Evolutionary conservation across 2,888 invertebrate species (phyloP).

Genomic region (Scaptomyza tumidula): DNA sequence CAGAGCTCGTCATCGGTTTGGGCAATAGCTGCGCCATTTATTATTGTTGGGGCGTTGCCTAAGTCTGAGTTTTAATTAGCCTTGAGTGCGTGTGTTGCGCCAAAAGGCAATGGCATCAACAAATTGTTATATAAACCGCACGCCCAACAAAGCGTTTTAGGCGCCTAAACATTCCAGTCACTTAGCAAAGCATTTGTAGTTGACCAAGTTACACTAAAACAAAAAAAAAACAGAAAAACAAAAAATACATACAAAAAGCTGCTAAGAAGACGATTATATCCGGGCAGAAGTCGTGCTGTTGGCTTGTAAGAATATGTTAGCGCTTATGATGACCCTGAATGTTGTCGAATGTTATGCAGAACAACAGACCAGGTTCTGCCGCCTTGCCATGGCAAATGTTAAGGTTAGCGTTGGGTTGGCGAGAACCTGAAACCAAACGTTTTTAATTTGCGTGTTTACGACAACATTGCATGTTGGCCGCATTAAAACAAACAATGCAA

Average conservation of each 20-base stretch:
- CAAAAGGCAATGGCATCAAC: conserved; percentile 72
- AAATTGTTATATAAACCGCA: conserved; percentile 75
- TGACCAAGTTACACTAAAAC: conserved; percentile 25
- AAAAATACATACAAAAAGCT: conserved; percentile 10
- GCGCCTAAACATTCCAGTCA: conserved; percentile 69
- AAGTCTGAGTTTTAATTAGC: conserved; percentile 72
- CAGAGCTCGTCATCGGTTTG: conserved; percentile 35
- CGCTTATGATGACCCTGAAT: conserved; percentile 54
- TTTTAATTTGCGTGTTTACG: conserved; percentile 74
- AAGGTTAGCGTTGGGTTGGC: conserved; percentile 52
- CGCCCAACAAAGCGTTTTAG: conserved; percentile 66
- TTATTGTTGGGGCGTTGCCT: conserved; percentile 58
- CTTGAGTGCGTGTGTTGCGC: conserved; percentile 72
- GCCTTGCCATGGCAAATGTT: conserved; percentile 58
- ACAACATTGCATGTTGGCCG: conserved; percentile 62
- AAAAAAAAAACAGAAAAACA: conserved; percentile 4
- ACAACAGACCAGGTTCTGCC: background rate
- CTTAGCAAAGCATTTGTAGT: conserved; percentile 46
- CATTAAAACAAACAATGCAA: conserved; percentile 24
- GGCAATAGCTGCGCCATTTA: conserved; percentile 12
- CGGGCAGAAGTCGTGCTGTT: conserved; percentile 14
- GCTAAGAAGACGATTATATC: conserved; percentile 47
- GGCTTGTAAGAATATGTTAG: conserved; percentile 39
- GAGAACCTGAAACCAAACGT: conserved; percentile 25
- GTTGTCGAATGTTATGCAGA: conserved; percentile 23